Percentiles rank a stretch among this genome's conserved stretches.
Conservation (phyloP, 2,888 invertebrate genomes). For the Zeuzera pyrina region DNA sequence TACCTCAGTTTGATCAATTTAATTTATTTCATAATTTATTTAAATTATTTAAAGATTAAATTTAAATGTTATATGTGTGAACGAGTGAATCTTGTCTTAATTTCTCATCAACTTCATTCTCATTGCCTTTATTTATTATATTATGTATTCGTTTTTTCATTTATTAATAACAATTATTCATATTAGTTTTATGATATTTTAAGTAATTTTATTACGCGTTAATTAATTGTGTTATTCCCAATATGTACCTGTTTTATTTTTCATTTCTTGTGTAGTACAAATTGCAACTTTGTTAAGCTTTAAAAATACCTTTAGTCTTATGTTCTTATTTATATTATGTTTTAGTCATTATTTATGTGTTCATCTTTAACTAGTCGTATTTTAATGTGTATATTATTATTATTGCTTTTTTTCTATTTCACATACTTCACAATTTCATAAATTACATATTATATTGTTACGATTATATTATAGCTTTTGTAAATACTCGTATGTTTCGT, state of each 20-base stretch:
- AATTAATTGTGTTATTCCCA: too few species aligned
- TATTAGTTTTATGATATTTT: too few species aligned
- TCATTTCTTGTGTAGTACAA: conserved; percentile 42
- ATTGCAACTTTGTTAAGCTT: conserved; percentile 29
- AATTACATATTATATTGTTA: conserved; percentile 60
- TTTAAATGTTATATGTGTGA: conserved; percentile 32
- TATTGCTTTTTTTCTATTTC: conserved; percentile 16
- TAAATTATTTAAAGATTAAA: conserved; percentile 43
- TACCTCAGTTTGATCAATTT: conserved; percentile 52
- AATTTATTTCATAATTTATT: conserved; percentile 65
- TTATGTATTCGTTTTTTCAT: conserved; percentile 11
- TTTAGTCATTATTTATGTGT: conserved; percentile 31
- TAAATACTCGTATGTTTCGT: neutral
- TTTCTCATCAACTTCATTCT: conserved; percentile 24
- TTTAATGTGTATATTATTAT: conserved; percentile 12
- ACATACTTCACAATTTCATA: conserved; percentile 45
- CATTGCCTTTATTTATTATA: conserved; percentile 10
- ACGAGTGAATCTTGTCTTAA: conserved; percentile 57
- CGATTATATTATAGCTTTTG: conserved; percentile 25
- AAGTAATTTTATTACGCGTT: too few species aligned
- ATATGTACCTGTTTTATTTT: conserved; percentile 44
- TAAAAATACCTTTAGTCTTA: conserved; percentile 44
- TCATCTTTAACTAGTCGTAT: conserved; percentile 37
- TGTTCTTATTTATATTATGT: conserved; percentile 21
- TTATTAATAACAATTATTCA: conserved; percentile 13